Evolutionary conservation across 2,888 invertebrate genomes (phyloP), one percentile per base, ranked within the genome.

Genomic region (Drosophila antonietae): DNA sequence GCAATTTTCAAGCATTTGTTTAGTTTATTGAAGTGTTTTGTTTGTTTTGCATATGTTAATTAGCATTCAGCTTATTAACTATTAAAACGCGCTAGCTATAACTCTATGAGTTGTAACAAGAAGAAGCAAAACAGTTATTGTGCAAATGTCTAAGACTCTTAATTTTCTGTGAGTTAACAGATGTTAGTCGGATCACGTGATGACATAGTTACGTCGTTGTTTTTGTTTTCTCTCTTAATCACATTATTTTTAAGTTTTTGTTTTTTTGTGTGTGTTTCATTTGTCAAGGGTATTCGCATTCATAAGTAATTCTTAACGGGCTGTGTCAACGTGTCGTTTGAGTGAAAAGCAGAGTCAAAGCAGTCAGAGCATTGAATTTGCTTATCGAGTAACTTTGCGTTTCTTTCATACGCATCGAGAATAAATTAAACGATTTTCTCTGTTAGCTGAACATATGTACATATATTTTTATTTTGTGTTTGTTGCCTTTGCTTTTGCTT

Each of bases 401-500:
- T 66, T 33, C 14, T 33, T 79, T 63, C 59, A 55, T 82, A 84
- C 83, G 83, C 90, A 90, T 57, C 33, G 70, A 80, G 90, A 88
- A 84, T 90, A 90, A 83, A 88, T 84, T 88, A 88, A 74, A 67
- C 60, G 28, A 63, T 68, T 83, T 67, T 72, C 63, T 58, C 39
- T 70, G 66, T 63, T 51, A 47, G 46, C 66, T 41, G 52, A 20
- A 9, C 8, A 39, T 23, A 69, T 28, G 6, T 28, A 28, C 1
- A 28, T 7, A 35, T 18, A 69, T 63, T 65, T 60, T 62, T n/a
- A n/a, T n/a, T 62, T 62, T 58, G 67, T 71, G 66, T 63, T 67
- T 65, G 68, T 60, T 68, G 60, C 37, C 39, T 60, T 39, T 77
- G 59, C 33, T 15, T 61, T 59, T 20, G 39, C 39, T 33, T 15